Base-by-base conservation (phyloP, 2,888 invertebrate species). In the Hirtodrosophila histrioides region DNA sequence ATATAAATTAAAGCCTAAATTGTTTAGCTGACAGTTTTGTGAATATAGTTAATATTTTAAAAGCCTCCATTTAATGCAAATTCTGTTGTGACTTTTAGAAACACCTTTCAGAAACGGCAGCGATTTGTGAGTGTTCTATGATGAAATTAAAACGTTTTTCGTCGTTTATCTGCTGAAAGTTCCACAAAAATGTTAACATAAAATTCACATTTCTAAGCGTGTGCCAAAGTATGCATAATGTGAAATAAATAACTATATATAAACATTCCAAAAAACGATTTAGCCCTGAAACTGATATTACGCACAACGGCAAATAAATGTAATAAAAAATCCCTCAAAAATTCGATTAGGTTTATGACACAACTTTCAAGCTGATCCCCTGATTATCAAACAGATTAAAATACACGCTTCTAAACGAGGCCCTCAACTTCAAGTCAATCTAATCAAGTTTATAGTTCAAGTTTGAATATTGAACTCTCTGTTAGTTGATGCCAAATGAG, bases 381-480 rank as follows among this genome's bases (percentile, higher is more conserved):
- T 36, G 57, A 57, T 57, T 45, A 45, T 41, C 56, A 54, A 41
- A 37, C 35, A 11, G 46, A 41, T 43, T 37, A 17, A 17, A 17
- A 37, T 29, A 3, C 44, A 23, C 43, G 17, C 17, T 17, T 17
- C 17, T 17, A 17, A 17, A 31, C n/a, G 36, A 11, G n/a, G 46
- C 53, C 49, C 29, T 31, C 36, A 40, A 56, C 40, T 57, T 53
- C 61, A n/a, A n/a, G n/a, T 63, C 66, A 63, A 62, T 50, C 54
- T 50, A 55, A 66, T 58, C 84, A 68, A 80, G 68, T 86, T 81
- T 84, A 86, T 81, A 84, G 81, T 84, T 81, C 87, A 66, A 80
- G 80, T 81, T 76, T 83, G 36, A 17, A 17, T 17, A 17, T 45
- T 64, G 71, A 73, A 56, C 76, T 70, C 37, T 63, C 31, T 41